Evolutionary conservation across 2,888 invertebrate species (phyloP), one percentile per base, ranked within the genome.

Genomic region (Corbicula japonica): DNA sequence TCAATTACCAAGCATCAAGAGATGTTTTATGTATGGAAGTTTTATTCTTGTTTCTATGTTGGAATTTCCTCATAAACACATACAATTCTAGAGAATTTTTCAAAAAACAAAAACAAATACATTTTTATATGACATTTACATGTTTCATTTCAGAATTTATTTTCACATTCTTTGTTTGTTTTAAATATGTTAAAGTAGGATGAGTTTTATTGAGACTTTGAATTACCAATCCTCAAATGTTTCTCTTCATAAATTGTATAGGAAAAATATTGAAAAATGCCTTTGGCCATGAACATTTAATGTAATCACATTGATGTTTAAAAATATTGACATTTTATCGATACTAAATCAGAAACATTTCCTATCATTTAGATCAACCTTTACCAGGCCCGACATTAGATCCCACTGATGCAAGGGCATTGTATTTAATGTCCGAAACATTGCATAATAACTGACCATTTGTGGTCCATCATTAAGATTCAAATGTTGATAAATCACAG

Each of bases 281-380:
- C 56, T 30, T 15, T 8, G 41, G 54, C 38, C 34, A 23, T 66
- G 28, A 28, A 15, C 28, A 52, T 54, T 65, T 54, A n/a, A 66
- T 38, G 54, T 52, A 23, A 54, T 35, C 54, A 38, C 54, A 41
- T 66, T 2, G 18, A 66, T 54, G 28, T 12, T 54, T 2, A n/a
- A 38, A 54, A 41, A 52, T 54, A 66, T 54, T 66, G 66, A 66
- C 66, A 66, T 66, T 66, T 66, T 66, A 52, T 54, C 52, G 54
- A 66, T 66, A 54, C 21, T 38, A 48, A 41, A 28, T 48, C 18
- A 21, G 54, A 41, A 21, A 54, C 18, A 0, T 38, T 28, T 6
- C 35, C 52, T 66, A 66, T 66, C 66, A 54, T n/a, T 12, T 10
- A 28, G 15, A 66, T 66, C 66, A 30, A 41, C 41, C 41, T 54